A percentile compares a stretch with the other conserved stretches of the same genome.
These are phyloP conservation scores for Mesoligia furuncula DNA, from an alignment of 2,888 invertebrate genomes.

Conservation along the genomic window DNA sequence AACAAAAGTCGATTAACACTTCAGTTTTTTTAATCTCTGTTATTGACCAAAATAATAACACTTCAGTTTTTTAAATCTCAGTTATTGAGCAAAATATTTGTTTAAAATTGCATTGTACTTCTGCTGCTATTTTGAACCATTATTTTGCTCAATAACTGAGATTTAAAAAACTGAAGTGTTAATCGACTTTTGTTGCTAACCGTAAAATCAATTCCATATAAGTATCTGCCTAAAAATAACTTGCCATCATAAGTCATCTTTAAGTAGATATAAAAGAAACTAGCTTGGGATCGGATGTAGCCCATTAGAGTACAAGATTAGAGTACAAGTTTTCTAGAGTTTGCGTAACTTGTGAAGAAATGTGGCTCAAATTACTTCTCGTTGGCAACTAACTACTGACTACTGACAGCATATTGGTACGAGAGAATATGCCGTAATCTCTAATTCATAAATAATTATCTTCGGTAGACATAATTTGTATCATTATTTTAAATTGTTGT, in stretches of 20 bases:
- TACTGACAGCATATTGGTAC: conserved; percentile 14
- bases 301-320: conserved; percentile 34
- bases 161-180: too few relatives aligned
- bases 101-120: too few relatives aligned
- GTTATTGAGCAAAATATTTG: too few relatives aligned
- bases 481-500: conserved; percentile 41
- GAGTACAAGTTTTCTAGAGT: conserved; percentile 50
- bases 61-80: too few relatives aligned
- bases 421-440: conserved; percentile 39
- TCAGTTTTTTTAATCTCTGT: too few relatives aligned
- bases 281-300: conserved; percentile 45
- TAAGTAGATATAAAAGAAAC: conserved; percentile 8
- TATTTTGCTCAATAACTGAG: too few relatives aligned
- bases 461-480: conserved; percentile 38
- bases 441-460: conserved; percentile 62
- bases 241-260: background rate
- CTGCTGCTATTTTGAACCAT: too few relatives aligned
- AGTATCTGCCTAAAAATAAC: too few relatives aligned
- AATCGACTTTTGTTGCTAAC: too few relatives aligned
- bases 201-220: background rate
- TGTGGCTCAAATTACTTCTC: conserved; percentile 40
- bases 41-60: too few relatives aligned
- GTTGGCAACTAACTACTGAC: conserved; percentile 31
- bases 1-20: too few relatives aligned
- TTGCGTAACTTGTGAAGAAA: conserved; percentile 58